Evolutionary conservation across 2,888 invertebrate genomes (phyloP).

Genomic region (Cryptosula pallasiana): DNA sequence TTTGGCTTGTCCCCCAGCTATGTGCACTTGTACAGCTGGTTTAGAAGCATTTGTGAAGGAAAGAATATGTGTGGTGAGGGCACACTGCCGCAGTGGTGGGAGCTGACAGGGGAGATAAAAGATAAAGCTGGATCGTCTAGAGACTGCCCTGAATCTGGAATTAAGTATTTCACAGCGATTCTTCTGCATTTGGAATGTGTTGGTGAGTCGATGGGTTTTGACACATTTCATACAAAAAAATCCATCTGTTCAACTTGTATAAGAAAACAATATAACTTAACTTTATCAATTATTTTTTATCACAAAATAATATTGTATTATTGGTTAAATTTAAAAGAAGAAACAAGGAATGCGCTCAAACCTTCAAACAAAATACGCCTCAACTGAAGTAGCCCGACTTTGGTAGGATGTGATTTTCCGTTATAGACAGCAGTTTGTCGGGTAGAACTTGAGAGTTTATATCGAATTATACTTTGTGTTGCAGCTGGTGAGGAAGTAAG

Average conservation of each 20-base stretch:
- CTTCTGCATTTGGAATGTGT: background rate
- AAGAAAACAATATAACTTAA: no score
- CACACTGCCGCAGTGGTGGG: background rate
- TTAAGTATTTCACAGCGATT: background rate
- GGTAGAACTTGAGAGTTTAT: no score
- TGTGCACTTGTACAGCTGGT: background rate
- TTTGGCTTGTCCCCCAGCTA: background rate
- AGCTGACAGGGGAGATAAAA: background rate
- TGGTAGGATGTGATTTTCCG: no score
- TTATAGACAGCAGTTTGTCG: no score
- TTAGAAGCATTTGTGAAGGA: background rate
- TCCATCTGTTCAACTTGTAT: no score
- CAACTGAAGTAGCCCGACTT: no score
- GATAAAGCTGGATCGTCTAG: background rate
- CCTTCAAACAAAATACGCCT: no score
- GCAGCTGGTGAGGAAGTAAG: background rate
- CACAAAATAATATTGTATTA: no score
- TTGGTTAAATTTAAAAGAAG: no score
- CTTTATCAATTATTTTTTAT: no score
- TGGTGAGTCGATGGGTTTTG: background rate
- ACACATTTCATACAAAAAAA: no score
- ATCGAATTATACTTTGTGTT: background rate
- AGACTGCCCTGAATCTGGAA: background rate
- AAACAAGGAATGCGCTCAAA: no score
- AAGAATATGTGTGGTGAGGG: conserved; percentile 9